Evolutionary conservation across 2,888 invertebrate species (phyloP).

Genomic region (Aphrophora alni): DNA sequence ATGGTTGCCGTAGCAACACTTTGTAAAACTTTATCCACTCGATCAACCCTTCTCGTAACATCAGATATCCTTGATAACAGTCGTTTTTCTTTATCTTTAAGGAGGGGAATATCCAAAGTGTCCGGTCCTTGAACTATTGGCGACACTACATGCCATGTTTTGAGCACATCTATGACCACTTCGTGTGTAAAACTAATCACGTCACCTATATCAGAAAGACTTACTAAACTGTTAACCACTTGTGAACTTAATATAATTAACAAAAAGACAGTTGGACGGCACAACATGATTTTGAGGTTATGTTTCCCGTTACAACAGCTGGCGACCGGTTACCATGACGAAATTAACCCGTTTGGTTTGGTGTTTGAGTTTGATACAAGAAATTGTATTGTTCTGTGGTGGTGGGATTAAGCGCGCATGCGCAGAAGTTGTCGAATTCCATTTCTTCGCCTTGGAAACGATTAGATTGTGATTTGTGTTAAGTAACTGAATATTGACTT

Average conservation of each 20-base stretch:
- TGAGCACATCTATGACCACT: conserved; percentile 65
- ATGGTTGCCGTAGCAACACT: conserved; percentile 49
- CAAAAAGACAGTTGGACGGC: conserved; percentile 12
- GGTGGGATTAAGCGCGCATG: neutral
- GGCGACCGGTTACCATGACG: neutral
- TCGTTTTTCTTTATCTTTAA: conserved; percentile 35
- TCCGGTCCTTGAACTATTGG: conserved; percentile 20
- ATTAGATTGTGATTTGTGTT: neutral
- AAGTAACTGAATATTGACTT: too few species aligned
- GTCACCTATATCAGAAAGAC: conserved; percentile 62
- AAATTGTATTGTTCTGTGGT: neutral
- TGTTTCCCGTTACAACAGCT: conserved; percentile 24
- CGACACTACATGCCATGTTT: conserved; percentile 67
- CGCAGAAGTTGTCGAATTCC: neutral
- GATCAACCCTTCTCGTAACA: conserved; percentile 52
- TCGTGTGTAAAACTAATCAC: conserved; percentile 66
- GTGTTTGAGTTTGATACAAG: too few species aligned
- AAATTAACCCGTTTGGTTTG: neutral
- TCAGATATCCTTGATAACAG: conserved; percentile 52
- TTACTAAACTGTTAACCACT: conserved; percentile 4
- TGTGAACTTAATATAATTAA: conserved; percentile 16
- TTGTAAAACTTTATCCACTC: conserved; percentile 50
- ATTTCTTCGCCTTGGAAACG: neutral
- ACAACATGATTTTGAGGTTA: conserved; percentile 31
- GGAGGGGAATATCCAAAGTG: conserved; percentile 21